phyloP scores from a whole-genome alignment of 2,797 vertebrate genomes.

The Pangasius krempfi region DNA sequence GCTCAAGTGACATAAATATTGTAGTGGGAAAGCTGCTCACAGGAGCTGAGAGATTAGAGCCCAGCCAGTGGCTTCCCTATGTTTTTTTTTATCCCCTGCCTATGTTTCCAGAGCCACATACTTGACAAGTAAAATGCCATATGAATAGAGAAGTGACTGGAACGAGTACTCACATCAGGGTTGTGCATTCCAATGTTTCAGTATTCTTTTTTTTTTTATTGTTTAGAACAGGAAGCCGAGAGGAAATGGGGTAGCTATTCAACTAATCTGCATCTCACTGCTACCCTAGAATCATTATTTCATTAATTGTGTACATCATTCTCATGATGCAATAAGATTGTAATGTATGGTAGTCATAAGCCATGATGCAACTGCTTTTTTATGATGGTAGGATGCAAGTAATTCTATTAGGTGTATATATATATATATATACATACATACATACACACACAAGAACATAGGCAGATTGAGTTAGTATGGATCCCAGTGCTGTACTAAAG shows the following conservation, averaged over 20 bases:
- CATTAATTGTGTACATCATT: background rate
- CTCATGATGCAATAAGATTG: background rate
- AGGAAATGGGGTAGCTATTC: background rate
- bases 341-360: background rate
- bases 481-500: background rate
- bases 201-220: background rate
- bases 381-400: too few relatives aligned
- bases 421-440: too few relatives aligned
- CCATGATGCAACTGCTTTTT: background rate
- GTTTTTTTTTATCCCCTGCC: background rate
- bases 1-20: slow-evolving; percentile 50
- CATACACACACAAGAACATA: background rate
- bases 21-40: slow-evolving; percentile 17
- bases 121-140: background rate
- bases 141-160: slow-evolving; percentile 20
- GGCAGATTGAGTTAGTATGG: background rate
- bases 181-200: background rate
- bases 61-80: background rate
- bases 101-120: slow-evolving; percentile 7
- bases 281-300: background rate
- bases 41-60: slow-evolving; percentile 22
- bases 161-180: background rate
- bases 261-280: background rate
- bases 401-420: too few relatives aligned
- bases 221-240: background rate